Evolutionary conservation across 2,888 invertebrate genomes (phyloP), one percentile per base, ranked within the genome.

Genomic region (Cataglyphis livida): DNA sequence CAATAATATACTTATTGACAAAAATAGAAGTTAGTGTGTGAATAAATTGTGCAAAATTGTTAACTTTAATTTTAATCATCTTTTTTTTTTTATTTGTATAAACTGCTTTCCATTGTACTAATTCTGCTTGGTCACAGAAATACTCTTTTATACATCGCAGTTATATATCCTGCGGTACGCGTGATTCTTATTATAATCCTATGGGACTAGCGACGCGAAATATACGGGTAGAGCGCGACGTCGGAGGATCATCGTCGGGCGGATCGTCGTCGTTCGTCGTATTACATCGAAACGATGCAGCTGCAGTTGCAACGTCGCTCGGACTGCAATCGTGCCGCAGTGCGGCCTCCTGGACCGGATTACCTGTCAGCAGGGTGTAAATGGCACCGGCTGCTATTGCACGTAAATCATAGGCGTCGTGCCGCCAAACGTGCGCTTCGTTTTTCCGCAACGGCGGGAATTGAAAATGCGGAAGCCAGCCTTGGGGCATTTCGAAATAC

Each of bases 341-440:
- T 87, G 87, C 88, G 81, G 35, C 65, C 51, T 38, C 25, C 25
- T 86, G 88, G 70, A 86, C 86, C 78, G 87, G 89, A 91, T 91
- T 92, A 91, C 89, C 88, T 88, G 89, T 88, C 90, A 88, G 86
- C 87, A 85, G 90, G 61, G 89, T 91, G 91, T 91, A 92, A 93
- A 92, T 91, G 92, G 91, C 90, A 90, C 79, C 83, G 86, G 85
- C 88, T n/a, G 35, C 12, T 88, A 91, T 91, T 86, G 85, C 86
- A 84, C 90, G 87, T 92, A 92, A 93, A 93, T 93, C 92, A 92
- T 90, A 76, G 66, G 62, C 81, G 61, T 82, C 81, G 68, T 38
- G 35, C 25, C 64, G 44, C 61, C 81, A 70, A 81, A 66, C 35
- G 66, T 84, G 73, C 76, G 59, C 78, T 75, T 83, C 81, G 57